Conservation (phyloP, 2,888 invertebrate species). For the Branchipolynoe longqiensis region DNA sequence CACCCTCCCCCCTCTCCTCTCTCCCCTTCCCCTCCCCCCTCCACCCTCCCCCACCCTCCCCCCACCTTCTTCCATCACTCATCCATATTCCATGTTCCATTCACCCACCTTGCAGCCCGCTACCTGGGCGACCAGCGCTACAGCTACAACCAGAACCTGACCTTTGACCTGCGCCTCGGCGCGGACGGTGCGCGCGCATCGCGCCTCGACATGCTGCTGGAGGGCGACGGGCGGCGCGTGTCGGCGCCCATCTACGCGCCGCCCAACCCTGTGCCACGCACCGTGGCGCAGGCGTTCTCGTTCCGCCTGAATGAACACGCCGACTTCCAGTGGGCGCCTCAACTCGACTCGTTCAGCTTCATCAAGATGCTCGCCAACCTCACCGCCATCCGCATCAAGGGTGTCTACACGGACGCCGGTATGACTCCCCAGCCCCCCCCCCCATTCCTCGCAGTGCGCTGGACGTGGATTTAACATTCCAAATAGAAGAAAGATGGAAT, state of each 20-base stretch:
- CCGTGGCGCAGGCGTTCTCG: conserved; percentile 86
- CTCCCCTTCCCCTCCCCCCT: too few species aligned
- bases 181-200: conserved; percentile 90
- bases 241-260: conserved; percentile 90
- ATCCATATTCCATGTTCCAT: neutral
- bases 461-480: too few species aligned
- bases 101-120: conserved; percentile 83
- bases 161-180: conserved; percentile 93
- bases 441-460: too few species aligned
- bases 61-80: too few species aligned
- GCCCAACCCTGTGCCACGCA: conserved; percentile 64
- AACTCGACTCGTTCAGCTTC: conserved; percentile 92
- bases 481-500: too few species aligned
- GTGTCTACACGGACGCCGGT: conserved; percentile 92
- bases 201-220: conserved; percentile 93
- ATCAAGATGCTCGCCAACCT: conserved; percentile 95
- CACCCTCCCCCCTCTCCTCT: too few species aligned
- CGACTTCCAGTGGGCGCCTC: conserved; percentile 96
- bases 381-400: conserved; percentile 95
- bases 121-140: conserved; percentile 85
- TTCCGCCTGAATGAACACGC: conserved; percentile 96
- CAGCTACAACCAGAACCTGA: conserved; percentile 95
- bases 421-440: too few species aligned
- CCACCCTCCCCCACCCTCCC: too few species aligned
- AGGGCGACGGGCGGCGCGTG: conserved; percentile 90